These are phyloP conservation scores for Cydia splendana DNA, from an alignment of 1,140 invertebrate species.

Conservation along the genomic window DNA sequence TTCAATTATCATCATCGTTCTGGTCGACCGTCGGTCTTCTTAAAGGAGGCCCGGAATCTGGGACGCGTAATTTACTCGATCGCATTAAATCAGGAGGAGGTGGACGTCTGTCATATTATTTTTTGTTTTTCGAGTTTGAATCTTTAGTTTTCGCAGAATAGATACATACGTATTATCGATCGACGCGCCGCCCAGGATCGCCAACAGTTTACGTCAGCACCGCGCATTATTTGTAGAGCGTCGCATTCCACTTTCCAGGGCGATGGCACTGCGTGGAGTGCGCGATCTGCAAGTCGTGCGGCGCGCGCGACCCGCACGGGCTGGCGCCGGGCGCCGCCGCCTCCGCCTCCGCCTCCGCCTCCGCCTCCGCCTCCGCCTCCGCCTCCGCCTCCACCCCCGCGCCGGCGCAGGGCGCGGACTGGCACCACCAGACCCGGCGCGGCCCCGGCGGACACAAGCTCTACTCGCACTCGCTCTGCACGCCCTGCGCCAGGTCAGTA, in stretches of 20 bases:
- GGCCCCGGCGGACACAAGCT: slow-evolving; percentile 73
- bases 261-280: slow-evolving; percentile 94
- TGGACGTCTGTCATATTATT: too few species aligned
- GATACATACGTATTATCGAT: too few species aligned
- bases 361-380: slow-evolving; percentile 36
- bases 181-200: too few species aligned
- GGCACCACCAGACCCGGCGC: slow-evolving; percentile 77
- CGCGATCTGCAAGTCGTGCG: slow-evolving; percentile 84
- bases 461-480: slow-evolving; percentile 78
- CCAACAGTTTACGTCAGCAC: too few species aligned
- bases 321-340: slow-evolving; percentile 35
- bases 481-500: slow-evolving; percentile 76
- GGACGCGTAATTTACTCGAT: too few species aligned
- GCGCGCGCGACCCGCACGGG: slow-evolving; percentile 73
- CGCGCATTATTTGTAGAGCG: too few species aligned
- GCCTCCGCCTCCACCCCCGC: slow-evolving; percentile 21
- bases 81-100: too few species aligned
- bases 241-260: slow-evolving; percentile 67
- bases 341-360: slow-evolving; percentile 34
- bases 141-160: too few species aligned
- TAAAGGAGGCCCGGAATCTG: too few species aligned
- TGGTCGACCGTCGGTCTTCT: too few species aligned
- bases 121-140: too few species aligned
- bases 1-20: too few species aligned
- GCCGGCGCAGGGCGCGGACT: slow-evolving; percentile 50